Conservation (phyloP, 2,888 invertebrate genomes). For the Chrysodeixis includens region DNA sequence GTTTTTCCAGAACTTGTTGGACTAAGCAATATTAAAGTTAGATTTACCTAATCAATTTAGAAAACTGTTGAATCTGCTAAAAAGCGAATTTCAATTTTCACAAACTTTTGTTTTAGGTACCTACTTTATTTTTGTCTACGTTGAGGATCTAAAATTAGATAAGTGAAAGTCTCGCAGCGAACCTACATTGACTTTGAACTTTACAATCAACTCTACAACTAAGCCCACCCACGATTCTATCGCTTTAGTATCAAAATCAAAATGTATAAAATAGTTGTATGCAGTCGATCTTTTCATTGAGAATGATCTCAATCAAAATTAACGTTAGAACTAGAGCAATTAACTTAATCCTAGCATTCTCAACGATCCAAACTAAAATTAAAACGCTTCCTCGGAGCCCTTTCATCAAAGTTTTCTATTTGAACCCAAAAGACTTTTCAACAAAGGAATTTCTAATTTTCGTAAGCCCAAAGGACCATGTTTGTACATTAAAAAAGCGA, state of each 20-base stretch:
- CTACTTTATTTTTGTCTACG: not conserved
- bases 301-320: no score
- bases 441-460: conserved; percentile 61
- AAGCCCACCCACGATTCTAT: not conserved
- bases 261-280: not conserved
- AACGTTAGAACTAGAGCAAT: not conserved
- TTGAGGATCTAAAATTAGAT: not conserved
- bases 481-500: conserved; percentile 60
- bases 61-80: conserved; percentile 4
- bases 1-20: not conserved
- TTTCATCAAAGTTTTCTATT: conserved; percentile 38
- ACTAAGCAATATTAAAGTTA: conserved; percentile 3
- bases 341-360: conserved; percentile 1
- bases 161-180: not conserved
- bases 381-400: conserved; percentile 15
- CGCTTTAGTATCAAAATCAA: no score
- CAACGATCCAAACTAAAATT: conserved; percentile 31
- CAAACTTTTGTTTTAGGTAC: not conserved
- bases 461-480: conserved; percentile 42
- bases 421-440: conserved; percentile 37
- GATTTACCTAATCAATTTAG: conserved; percentile 7
- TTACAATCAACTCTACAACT: not conserved
- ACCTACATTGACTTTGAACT: not conserved
- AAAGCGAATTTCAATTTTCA: not conserved
- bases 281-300: no score